Base-by-base conservation (phyloP, 2,888 invertebrate genomes). In the Rotaria sp. region DNA sequence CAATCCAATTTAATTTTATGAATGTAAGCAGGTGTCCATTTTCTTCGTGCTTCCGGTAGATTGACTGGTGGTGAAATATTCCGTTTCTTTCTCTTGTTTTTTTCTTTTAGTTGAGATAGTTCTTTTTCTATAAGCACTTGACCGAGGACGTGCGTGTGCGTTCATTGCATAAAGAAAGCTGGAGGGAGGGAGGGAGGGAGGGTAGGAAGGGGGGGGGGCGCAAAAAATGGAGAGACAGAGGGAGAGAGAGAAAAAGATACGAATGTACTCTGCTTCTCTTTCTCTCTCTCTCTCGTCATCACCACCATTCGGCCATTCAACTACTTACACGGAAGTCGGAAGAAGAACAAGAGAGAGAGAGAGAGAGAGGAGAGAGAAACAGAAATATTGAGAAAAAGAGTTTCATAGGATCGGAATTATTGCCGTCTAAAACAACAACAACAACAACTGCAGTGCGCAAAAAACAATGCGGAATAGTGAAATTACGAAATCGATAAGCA, bases 21-120 rank as follows among this genome's bases (percentile, higher is more conserved):
- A 67, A 67, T 67, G 67, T 67, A 67, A 67, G 67, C 67, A 67
- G 67, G 67, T 67, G 67, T 67, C 67, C 67, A 67, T 67, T 67
- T 67, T 67, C 67, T 67, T 67, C 67, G 18, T 38, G 67, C 35
- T 67, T 67, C 67, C 67, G 67, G 67, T 67, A 15, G 21, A 67
- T 67, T 35, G 67, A 67, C 30, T 15, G 35, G 30, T 67, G 35
- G 67, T 67, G 67, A 67, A 67, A 67, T 67, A 67, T 67, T 67
- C 67, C 67, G 7, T 35, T 59, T 67, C 15, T 67, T 67, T 30
- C 30, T 21, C 67, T 21, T 35, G 38, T 30, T 67, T 67, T 35
- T 67, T 67, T 67, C 67, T 67, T 67, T 35, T 35, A 30, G 67
- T 67, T 38, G 7, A 35, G 67, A 67, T 67, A 67, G 67, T 67